Evolutionary conservation across 2,113 vertebrate species (phyloP).

Genomic region (Helogale parvula): DNA sequence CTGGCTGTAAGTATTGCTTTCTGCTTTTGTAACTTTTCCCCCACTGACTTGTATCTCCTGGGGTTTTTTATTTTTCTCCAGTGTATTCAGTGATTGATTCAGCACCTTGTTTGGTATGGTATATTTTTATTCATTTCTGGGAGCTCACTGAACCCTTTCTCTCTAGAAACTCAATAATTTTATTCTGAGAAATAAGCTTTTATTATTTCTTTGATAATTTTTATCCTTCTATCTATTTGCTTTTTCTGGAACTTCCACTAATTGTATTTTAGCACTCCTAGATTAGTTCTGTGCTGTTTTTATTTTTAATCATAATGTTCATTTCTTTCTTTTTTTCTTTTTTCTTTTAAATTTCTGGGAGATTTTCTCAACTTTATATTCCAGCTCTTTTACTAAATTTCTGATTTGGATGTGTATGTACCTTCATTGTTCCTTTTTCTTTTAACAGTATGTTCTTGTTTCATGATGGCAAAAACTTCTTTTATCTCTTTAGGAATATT

Average conservation of each 20-base stretch:
- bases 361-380: background rate
- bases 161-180: background rate
- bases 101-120: background rate
- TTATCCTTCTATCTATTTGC: background rate
- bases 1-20: background rate
- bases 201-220: background rate
- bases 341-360: background rate
- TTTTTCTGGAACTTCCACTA: background rate
- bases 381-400: background rate
- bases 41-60: background rate
- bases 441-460: background rate
- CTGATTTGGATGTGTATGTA: background rate
- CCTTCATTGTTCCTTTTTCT: background rate
- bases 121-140: background rate
- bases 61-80: background rate
- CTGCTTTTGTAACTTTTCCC: background rate
- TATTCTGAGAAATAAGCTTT: background rate
- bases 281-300: background rate
- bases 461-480: background rate
- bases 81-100: background rate
- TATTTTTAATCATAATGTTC: background rate
- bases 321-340: background rate
- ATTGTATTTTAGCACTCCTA: background rate
- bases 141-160: background rate
- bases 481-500: background rate